phyloP scores from a whole-genome alignment of 2,888 invertebrate genomes.

The Phasia obesa region DNA sequence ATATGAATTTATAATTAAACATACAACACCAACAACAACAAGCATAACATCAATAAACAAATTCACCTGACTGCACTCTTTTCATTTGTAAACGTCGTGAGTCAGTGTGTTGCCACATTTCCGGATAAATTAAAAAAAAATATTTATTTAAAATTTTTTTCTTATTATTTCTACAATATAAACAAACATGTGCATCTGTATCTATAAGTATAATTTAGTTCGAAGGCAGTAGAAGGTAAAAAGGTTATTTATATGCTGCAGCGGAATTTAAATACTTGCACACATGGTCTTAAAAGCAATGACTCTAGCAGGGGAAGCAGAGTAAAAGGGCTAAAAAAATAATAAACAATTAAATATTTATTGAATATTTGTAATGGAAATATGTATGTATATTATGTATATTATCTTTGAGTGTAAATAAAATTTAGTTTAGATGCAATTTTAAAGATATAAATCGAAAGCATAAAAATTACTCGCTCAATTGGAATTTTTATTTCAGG shows the following conservation, averaged over 20 bases:
- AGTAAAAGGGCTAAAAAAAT: conserved; percentile 24
- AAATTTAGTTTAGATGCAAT: no score
- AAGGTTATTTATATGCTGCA: no score
- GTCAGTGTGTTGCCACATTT: conserved; percentile 63
- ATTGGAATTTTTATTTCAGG: conserved; percentile 17
- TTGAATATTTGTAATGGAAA: conserved; percentile 4
- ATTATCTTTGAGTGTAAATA: conserved; percentile 25
- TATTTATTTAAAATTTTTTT: conserved; percentile 6
- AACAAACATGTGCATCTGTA: conserved; percentile 27
- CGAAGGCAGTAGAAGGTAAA: conserved; percentile 10
- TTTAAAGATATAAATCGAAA: no score
- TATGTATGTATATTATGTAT: background rate
- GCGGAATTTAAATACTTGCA: no score
- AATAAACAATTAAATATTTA: conserved; percentile 46
- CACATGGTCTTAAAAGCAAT: background rate
- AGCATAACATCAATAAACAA: conserved; percentile 48
- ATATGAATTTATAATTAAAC: conserved; percentile 51
- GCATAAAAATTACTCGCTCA: background rate
- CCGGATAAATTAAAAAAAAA: conserved; percentile 48
- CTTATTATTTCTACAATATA: conserved; percentile 9
- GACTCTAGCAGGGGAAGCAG: background rate
- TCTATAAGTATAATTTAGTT: background rate
- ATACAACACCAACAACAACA: conserved; percentile 5
- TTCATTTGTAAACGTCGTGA: conserved; percentile 1
- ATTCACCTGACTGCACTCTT: conserved; percentile 58